A percentile compares a stretch with the other conserved stretches of the same genome.
These are phyloP conservation scores for Miltochrista miniata DNA, from an alignment of 2,888 invertebrate species.

Conservation along the genomic window DNA sequence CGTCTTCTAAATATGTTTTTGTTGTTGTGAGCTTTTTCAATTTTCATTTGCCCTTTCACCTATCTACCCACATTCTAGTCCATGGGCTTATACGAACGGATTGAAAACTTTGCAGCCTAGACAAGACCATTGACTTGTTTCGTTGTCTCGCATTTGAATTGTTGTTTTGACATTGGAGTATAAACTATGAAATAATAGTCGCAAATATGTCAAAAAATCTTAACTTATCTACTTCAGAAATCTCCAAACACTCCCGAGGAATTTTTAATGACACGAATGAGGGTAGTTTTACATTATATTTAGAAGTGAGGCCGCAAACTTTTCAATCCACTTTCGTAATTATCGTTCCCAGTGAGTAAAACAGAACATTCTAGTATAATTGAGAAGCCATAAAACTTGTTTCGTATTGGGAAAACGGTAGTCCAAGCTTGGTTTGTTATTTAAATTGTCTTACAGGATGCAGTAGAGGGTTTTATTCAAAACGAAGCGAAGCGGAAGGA, in stretches of 20 bases:
- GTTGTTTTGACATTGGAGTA: too few relatives aligned
- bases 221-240: too few relatives aligned
- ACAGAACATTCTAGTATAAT: conserved; percentile 16
- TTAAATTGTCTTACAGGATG: conserved; percentile 73
- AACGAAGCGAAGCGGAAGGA: conserved; percentile 66
- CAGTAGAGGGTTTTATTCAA: conserved; percentile 64
- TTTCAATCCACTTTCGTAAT: too few relatives aligned
- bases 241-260: too few relatives aligned
- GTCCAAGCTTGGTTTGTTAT: conserved; percentile 67
- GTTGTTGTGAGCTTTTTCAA: conserved; percentile 55
- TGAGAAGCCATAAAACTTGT: not conserved
- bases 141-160: too few relatives aligned
- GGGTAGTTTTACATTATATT: too few relatives aligned
- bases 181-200: too few relatives aligned
- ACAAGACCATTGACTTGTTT: too few relatives aligned
- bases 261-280: too few relatives aligned
- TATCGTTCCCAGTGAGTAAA: conserved; percentile 9
- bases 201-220: too few relatives aligned
- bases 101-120: too few relatives aligned
- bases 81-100: conserved; percentile 7
- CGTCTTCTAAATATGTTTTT: conserved; percentile 14
- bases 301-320: too few relatives aligned
- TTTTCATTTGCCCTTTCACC: conserved; percentile 53
- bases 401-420: conserved; percentile 19
- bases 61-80: conserved; percentile 23